Percentiles rank a stretch among this genome's conserved stretches.
Evolutionary conservation across 2,113 vertebrate genomes (phyloP).

Genomic region (Bambusicola thoracicus): DNA sequence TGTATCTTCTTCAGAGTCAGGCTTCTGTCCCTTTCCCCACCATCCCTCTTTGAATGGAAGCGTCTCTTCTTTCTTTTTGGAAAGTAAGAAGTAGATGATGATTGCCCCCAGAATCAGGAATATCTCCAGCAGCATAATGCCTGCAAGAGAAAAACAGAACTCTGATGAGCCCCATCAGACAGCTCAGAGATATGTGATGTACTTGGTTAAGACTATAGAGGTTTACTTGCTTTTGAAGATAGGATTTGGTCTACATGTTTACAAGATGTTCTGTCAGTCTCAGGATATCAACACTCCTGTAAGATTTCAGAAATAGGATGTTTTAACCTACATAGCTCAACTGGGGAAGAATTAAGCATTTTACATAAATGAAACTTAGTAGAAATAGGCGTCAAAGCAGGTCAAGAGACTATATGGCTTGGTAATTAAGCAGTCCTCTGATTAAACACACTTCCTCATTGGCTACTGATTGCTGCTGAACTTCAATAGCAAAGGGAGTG

Average conservation of each 20-base stretch:
- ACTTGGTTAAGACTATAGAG: neutral
- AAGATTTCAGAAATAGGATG: neutral
- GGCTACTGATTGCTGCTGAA: neutral
- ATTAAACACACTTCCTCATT: neutral
- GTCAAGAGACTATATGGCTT: neutral
- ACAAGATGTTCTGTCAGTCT: neutral
- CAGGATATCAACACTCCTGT: neutral
- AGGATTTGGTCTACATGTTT: neutral
- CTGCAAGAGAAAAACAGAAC: constrained; percentile 45
- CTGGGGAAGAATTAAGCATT: neutral
- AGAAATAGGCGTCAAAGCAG: neutral
- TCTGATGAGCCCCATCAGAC: neutral
- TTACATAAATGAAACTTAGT: neutral
- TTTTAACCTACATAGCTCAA: neutral
- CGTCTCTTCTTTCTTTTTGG: constrained; percentile 63
- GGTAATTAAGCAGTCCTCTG: neutral
- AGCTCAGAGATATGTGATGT: neutral
- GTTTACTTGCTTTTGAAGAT: neutral
- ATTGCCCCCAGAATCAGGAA: constrained; percentile 49
- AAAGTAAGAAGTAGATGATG: constrained; percentile 71
- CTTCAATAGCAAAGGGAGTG: neutral
- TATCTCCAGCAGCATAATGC: constrained; percentile 74
- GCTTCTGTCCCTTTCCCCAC: constrained; percentile 76
- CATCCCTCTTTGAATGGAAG: constrained; percentile 78
- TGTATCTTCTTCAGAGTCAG: constrained; percentile 54